Evolutionary conservation across 2,797 vertebrate genomes (phyloP).

Genomic region (Sylvia borin): DNA sequence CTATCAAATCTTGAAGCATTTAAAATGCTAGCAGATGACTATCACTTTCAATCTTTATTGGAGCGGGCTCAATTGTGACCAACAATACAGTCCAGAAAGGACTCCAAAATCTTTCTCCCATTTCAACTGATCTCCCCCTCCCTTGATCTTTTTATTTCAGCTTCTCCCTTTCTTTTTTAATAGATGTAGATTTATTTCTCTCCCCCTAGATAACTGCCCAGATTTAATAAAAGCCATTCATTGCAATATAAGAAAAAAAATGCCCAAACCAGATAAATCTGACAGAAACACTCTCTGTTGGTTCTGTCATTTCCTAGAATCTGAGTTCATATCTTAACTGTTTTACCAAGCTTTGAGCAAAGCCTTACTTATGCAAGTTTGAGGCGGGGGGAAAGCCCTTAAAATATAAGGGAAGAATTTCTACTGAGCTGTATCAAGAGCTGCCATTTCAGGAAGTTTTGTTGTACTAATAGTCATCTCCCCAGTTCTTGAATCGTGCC

Average conservation of each 20-base stretch:
- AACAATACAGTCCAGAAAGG: not conserved
- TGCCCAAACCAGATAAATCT: not conserved
- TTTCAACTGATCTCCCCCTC: not conserved
- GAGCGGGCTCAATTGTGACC: not conserved
- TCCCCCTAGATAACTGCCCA: not conserved
- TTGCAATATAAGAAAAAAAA: not conserved
- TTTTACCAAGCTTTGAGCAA: not conserved
- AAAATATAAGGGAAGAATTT: not conserved
- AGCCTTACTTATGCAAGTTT: not conserved
- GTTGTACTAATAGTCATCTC: not conserved
- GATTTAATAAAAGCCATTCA: not conserved
- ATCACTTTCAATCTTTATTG: not conserved
- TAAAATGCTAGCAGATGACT: not conserved
- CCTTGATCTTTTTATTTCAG: not conserved
- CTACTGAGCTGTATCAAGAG: not conserved
- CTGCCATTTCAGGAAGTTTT: not conserved
- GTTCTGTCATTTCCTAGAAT: not conserved
- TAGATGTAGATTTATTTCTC: not conserved
- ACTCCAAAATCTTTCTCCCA: not conserved
- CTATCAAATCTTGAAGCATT: not conserved
- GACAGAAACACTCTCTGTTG: not conserved
- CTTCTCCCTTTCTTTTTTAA: not conserved
- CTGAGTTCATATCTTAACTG: not conserved
- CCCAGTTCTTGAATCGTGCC: not conserved
- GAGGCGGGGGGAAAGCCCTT: not conserved